Conservation (phyloP, 1,140 invertebrate species). For the Araneus ventricosus region DNA sequence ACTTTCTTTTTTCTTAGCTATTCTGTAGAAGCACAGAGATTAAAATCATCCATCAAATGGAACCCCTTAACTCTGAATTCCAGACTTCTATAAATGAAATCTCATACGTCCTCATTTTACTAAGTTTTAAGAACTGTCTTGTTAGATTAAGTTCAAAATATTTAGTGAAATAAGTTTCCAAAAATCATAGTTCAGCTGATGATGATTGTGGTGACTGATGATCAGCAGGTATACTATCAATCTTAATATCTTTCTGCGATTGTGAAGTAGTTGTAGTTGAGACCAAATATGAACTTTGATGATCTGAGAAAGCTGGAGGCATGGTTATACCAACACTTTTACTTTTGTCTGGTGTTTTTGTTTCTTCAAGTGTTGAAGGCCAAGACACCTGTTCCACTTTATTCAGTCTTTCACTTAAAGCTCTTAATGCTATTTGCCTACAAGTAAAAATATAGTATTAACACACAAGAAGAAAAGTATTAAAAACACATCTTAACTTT, state of each 20-base stretch:
- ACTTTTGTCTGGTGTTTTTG: constrained; percentile 50
- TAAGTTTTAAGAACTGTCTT: background rate
- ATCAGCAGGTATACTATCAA: background rate
- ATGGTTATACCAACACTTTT: constrained; percentile 57
- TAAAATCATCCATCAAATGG: background rate
- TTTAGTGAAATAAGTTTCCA: background rate
- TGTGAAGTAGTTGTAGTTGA: background rate
- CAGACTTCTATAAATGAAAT: background rate
- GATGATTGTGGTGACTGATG: constrained; percentile 3
- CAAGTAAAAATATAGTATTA: constrained; percentile 76
- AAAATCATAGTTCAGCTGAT: constrained; percentile 36
- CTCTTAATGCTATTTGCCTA: constrained; percentile 97
- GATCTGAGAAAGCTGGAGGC: constrained; percentile 56
- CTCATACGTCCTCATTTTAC: background rate
- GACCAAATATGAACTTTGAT: constrained; percentile 41
- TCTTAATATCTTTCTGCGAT: background rate
- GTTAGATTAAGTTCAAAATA: background rate
- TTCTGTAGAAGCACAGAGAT: background rate
- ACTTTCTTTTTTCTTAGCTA: background rate
- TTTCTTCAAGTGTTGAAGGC: constrained; percentile 51
- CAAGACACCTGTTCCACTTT: constrained; percentile 71
- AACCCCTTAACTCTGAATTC: background rate
- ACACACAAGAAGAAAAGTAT: too few relatives aligned
- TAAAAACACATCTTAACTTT: too few relatives aligned
- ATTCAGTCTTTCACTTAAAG: constrained; percentile 91